Conservation (phyloP, 1,140 invertebrate genomes). For the Cecropterus lyciades region DNA sequence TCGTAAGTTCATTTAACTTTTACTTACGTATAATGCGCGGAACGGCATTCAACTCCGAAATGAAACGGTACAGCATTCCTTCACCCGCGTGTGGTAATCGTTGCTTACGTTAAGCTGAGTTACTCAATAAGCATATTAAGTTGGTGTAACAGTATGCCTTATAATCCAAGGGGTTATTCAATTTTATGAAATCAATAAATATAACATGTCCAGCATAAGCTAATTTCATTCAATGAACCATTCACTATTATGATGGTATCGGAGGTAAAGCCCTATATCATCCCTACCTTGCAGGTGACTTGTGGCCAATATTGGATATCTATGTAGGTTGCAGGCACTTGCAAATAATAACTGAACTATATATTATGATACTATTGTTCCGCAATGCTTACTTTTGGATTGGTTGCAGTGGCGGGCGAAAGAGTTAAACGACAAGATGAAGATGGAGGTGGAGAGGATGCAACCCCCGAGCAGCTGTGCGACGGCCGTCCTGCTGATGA, state of each 20-base stretch:
- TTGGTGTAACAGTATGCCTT: conserved; percentile 41
- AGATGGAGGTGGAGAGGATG: conserved; percentile 86
- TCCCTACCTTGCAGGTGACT: neutral
- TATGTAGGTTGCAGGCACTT: neutral
- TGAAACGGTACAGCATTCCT: conserved; percentile 76
- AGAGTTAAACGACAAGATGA: conserved; percentile 87
- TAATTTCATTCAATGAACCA: neutral
- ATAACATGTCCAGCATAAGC: neutral
- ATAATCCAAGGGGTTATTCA: neutral
- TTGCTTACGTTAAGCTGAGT: conserved; percentile 68
- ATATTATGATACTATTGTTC: neutral
- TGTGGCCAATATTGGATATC: neutral
- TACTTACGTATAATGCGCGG: conserved; percentile 22
- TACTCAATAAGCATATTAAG: conserved; percentile 73
- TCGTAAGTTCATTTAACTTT: conserved; percentile 3
- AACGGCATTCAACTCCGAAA: conserved; percentile 54
- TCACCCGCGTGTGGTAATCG: conserved; percentile 71
- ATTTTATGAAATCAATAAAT: neutral
- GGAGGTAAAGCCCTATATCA: neutral
- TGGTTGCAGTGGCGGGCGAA: conserved; percentile 68
- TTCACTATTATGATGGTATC: too few species aligned
- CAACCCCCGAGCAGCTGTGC: conserved; percentile 93
- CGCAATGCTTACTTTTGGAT: conserved; percentile 7
- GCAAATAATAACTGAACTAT: neutral
- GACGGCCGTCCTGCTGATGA: conserved; percentile 94